phyloP scores from a whole-genome alignment of 2,113 vertebrate genomes.

The Xiphorhynchus elegans region DNA sequence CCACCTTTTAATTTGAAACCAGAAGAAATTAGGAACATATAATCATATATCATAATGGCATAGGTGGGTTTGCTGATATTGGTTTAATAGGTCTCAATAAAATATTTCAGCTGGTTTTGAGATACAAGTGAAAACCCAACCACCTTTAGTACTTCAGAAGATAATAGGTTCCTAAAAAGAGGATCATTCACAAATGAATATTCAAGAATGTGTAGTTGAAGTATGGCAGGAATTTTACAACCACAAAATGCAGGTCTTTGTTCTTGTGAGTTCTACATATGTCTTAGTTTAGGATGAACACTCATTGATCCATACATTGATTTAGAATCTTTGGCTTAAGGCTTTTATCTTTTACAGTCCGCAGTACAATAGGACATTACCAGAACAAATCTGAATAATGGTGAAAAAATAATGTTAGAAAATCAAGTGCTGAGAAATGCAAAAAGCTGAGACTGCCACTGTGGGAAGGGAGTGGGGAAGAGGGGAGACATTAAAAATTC shows the following conservation, averaged over 20 bases:
- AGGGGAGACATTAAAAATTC: neutral
- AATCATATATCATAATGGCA: accelerated
- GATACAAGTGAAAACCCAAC: neutral
- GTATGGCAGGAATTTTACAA: neutral
- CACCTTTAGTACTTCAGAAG: neutral
- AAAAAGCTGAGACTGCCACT: neutral
- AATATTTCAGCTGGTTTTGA: neutral
- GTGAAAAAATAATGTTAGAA: neutral
- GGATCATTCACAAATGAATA: neutral
- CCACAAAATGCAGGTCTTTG: neutral
- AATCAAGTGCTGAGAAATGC: neutral
- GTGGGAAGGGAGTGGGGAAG: neutral
- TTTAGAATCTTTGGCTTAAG: neutral
- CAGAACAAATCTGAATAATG: neutral
- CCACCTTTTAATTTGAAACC: neutral
- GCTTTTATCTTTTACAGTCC: neutral
- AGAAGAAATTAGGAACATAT: neutral
- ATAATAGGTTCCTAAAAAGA: neutral
- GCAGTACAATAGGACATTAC: neutral
- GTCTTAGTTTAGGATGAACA: neutral
- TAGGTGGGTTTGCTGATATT: neutral
- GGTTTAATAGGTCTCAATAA: neutral
- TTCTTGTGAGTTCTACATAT: neutral
- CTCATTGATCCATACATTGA: neutral
- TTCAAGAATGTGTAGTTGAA: accelerated